Percentiles rank a stretch among this genome's conserved stretches.
Conservation (phyloP, 2,888 invertebrate species). For the Liopterus haemorrhoidalis region DNA sequence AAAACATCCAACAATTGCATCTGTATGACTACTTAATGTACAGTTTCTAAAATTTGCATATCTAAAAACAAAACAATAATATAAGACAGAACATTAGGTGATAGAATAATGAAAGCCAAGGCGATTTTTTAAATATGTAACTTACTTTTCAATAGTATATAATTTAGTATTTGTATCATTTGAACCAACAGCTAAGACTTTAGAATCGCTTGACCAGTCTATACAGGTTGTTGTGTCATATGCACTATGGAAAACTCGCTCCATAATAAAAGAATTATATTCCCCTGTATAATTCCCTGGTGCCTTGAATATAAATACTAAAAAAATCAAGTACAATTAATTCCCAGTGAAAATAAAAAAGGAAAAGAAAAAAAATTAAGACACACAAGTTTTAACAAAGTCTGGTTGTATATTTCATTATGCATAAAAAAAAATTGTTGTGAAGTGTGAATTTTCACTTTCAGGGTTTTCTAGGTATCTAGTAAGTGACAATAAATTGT, state of each 20-base stretch:
- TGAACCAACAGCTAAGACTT: slow-evolving; percentile 80
- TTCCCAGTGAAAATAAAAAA: not conserved
- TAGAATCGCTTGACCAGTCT: slow-evolving; percentile 91
- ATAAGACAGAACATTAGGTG: too few species aligned
- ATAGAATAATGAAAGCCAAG: not conserved
- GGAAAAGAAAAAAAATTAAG: not conserved
- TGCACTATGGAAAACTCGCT: slow-evolving; percentile 73
- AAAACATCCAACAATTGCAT: slow-evolving; percentile 76
- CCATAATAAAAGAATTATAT: slow-evolving; percentile 83
- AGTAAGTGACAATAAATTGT: too few species aligned
- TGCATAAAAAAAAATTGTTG: too few species aligned
- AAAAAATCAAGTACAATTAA: slow-evolving; percentile 31
- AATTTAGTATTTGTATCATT: slow-evolving; percentile 85
- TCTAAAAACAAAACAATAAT: slow-evolving; percentile 30
- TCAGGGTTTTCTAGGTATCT: too few species aligned
- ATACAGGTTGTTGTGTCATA: slow-evolving; percentile 79
- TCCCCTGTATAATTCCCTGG: slow-evolving; percentile 75
- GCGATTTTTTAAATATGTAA: slow-evolving; percentile 10
- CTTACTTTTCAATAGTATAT: slow-evolving; percentile 64
- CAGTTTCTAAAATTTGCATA: slow-evolving; percentile 69
- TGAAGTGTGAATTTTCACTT: too few species aligned
- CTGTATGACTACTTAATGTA: slow-evolving; percentile 77
- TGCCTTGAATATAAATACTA: slow-evolving; percentile 79
- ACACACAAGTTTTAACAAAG: slow-evolving; percentile 5
- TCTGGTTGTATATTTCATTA: too few species aligned